Evolutionary conservation across 1,140 invertebrate genomes (phyloP).

Genomic region (Drosophila sulfurigaster): DNA sequence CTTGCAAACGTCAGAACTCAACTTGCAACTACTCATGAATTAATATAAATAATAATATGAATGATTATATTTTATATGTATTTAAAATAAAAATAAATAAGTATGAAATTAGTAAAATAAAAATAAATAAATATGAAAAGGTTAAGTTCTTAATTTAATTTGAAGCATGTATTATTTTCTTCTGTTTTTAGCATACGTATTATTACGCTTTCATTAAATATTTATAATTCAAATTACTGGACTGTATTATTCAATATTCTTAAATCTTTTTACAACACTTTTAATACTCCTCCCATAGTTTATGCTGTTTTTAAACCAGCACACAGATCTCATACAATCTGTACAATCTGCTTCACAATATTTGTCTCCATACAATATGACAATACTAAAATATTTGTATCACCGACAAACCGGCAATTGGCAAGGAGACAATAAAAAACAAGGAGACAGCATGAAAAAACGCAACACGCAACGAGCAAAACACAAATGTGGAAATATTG

Average conservation of each 20-base stretch:
- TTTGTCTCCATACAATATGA: constrained; percentile 41
- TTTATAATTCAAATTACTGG: no score
- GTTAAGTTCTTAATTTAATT: no score
- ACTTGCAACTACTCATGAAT: no score
- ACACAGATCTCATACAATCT: constrained; percentile 25
- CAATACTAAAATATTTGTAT: constrained; percentile 53
- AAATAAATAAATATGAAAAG: no score
- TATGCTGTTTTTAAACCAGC: not conserved
- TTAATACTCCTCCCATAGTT: not conserved
- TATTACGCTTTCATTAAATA: no score
- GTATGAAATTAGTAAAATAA: no score
- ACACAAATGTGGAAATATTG: constrained; percentile 64
- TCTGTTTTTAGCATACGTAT: no score
- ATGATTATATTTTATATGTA: no score
- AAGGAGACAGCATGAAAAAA: constrained; percentile 3
- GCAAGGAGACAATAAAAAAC: constrained; percentile 33
- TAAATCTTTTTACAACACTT: not conserved
- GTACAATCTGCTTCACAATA: constrained; percentile 42
- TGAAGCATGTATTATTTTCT: no score
- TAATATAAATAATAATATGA: no score
- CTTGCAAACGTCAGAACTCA: not conserved
- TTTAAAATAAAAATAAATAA: no score
- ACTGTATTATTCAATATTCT: no score
- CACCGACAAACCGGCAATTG: constrained; percentile 39
- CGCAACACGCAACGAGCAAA: constrained; percentile 56